Evolutionary conservation across 2,888 invertebrate species (phyloP).

Genomic region (Ypsolopha scabrella): DNA sequence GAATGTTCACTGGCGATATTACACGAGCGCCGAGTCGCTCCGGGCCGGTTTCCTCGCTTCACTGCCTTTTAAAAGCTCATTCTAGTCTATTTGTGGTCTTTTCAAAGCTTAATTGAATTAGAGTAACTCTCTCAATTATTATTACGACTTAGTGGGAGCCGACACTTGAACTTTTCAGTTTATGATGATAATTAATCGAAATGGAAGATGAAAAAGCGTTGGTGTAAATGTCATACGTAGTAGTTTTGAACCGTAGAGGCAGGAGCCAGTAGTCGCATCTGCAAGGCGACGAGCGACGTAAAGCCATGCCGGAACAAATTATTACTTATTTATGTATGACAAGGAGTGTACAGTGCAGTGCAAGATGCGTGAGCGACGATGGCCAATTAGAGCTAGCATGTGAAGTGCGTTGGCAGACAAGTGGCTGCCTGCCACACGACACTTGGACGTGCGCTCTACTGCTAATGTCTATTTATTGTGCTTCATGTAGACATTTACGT

Average conservation of each 20-base stretch:
- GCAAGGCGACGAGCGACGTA: background rate
- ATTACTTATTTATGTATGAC: constrained; percentile 28
- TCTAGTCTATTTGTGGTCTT: constrained; percentile 34
- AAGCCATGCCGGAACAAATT: constrained; percentile 19
- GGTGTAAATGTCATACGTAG: background rate
- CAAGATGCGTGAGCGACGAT: constrained; percentile 23
- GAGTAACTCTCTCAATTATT: constrained; percentile 24
- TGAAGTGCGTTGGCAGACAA: constrained; percentile 15
- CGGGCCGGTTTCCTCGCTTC: constrained; percentile 35
- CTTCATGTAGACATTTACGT: background rate
- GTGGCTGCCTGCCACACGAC: constrained; percentile 5
- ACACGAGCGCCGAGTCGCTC: constrained; percentile 26
- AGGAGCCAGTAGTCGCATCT: background rate
- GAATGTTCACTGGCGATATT: constrained; percentile 44
- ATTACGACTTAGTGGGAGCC: constrained; percentile 16
- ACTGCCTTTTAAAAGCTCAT: constrained; percentile 34
- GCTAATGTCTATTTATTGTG: constrained; percentile 4
- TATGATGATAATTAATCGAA: no score
- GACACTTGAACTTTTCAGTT: constrained; percentile 8
- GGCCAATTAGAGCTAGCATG: constrained; percentile 27
- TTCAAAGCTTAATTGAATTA: constrained; percentile 40
- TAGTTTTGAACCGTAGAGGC: background rate
- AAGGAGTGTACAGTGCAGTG: constrained; percentile 15
- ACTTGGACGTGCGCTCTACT: background rate
- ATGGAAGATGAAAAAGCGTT: background rate